Evolutionary conservation across 2,888 invertebrate genomes (phyloP), one percentile per base, ranked within the genome.

Genomic region (Volucella bombylans): DNA sequence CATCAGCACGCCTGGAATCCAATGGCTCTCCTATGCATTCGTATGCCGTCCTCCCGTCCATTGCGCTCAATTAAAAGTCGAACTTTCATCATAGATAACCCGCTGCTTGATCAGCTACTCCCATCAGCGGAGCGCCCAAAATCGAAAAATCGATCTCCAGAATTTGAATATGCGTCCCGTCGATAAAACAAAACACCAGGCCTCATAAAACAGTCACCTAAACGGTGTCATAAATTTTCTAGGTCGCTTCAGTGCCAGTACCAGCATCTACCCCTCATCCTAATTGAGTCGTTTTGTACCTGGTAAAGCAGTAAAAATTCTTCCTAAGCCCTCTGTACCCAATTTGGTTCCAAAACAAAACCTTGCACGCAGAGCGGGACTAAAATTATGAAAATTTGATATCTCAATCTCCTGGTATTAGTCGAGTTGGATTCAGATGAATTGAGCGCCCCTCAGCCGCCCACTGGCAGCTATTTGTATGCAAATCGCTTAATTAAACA

Each of bases 41-140:
- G 31, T 31, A 31, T 31, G 6, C 31, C 31, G 6, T 4, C 31
- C 31, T 31, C 31, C 31, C 31, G 6, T 31, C 31, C 31, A 6
- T 31, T 31, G 31, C 6, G 31, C 6, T 57, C 59, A 81, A 57
- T 59, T 65, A 72, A 71, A 67, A 15, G 9, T n/a, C 59, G 10
- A 82, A 77, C 82, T 82, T 82, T 82, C 82, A 82, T 82, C 82
- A 45, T 14, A 65, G 83, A 80, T 80, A 80, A 54, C 80, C 68
- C 38, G 79, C 79, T 74, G 68, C 49, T 65, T 59, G 64, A 59
- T 69, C 68, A 55, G 64, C 71, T 71, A 78, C 68, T 79, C 73
- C 55, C 57, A 83, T 83, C 67, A 45, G 9, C 38, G 18, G 31
- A 54, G 62, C 45, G 45, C 12, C 15, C 2, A 14, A 14, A 4